Evolutionary conservation across 2,888 invertebrate genomes (phyloP), one percentile per base, ranked within the genome.

Genomic region (Lingula anatina): DNA sequence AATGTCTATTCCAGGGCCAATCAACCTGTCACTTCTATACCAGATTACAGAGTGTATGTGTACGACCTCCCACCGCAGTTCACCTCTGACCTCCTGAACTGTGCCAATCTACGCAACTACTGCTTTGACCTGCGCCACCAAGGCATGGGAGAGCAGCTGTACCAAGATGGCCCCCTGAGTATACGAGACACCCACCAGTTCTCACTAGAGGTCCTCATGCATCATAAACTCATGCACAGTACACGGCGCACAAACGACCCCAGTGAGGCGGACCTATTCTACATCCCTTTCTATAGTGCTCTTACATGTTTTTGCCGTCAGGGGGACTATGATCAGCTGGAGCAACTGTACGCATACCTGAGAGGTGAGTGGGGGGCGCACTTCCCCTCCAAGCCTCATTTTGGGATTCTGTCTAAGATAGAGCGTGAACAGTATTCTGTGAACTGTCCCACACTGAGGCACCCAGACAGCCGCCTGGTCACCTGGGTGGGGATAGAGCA

Each of bases 351-450:
- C 12, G 36, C 25, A 5, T 28, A 41, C 5, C 28, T 24, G 1
- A 35, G 51, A 24, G 3, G 26, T 20, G n/a, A 26, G 20, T 46
- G 41, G 18, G 18, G 39, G n/a, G n/a, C n/a, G n/a, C n/a, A n/a
- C n/a, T n/a, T n/a, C n/a, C n/a, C n/a, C n/a, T n/a, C n/a, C n/a
- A 60, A 60, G 41, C 64, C 63, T 18, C 68, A 68, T 51, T 56
- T 68, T 50, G 55, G 62, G 41, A 54, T 66, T 2, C 28, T 65
- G 5, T 57, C 53, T 3, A 67, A 65, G 57, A 69, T 69, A 15
- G 58, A 68, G 44, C 47, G 61, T 20, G 56, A 56, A 18, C 9
- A 18, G 37, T 20, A 36, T 20, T 36, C 37, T 5, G 37, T 18
- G 5, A 20, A 18, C 37, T 68, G 65, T 46, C 59, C 65, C 1